phyloP scores from a whole-genome alignment of 2,888 invertebrate genomes.

The Cephus nigrinus region DNA sequence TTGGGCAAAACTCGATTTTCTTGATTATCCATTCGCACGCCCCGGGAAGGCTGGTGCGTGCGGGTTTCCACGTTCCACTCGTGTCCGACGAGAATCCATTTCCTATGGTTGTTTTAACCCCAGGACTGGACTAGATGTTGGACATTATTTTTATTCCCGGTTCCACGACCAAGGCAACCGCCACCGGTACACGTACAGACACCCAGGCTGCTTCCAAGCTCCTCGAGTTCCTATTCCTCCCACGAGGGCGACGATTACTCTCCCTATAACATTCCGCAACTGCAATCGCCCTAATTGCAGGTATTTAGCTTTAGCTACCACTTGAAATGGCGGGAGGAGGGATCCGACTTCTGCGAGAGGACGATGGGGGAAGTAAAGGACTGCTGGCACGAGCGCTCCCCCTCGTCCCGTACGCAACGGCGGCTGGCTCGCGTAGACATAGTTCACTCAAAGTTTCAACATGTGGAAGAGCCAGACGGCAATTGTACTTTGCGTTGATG shows the following conservation, averaged over 20 bases:
- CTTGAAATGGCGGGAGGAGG: conserved; percentile 21
- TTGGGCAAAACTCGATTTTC: conserved; percentile 45
- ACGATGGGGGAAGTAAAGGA: neutral
- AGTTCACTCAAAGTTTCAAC: conserved; percentile 27
- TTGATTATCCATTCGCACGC: conserved; percentile 20
- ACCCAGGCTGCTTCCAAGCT: no score
- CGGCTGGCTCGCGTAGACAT: conserved; percentile 16
- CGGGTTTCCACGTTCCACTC: no score
- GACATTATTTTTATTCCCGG: no score
- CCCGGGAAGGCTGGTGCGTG: no score
- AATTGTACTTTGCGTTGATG: conserved; percentile 24
- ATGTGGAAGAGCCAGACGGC: conserved; percentile 16
- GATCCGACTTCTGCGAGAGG: conserved; percentile 8
- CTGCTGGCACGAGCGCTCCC: no score
- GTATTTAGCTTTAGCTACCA: conserved; percentile 33
- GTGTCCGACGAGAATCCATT: no score
- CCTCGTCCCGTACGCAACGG: no score
- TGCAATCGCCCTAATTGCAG: conserved; percentile 34
- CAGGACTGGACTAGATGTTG: neutral
- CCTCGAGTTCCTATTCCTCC: no score
- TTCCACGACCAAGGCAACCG: no score
- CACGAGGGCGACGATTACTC: conserved; percentile 28
- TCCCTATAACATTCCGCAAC: conserved; percentile 24
- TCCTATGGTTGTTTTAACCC: neutral
- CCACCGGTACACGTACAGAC: no score